Base-by-base conservation (phyloP, 2,797 vertebrate genomes). In the Scleropages formosus region DNA sequence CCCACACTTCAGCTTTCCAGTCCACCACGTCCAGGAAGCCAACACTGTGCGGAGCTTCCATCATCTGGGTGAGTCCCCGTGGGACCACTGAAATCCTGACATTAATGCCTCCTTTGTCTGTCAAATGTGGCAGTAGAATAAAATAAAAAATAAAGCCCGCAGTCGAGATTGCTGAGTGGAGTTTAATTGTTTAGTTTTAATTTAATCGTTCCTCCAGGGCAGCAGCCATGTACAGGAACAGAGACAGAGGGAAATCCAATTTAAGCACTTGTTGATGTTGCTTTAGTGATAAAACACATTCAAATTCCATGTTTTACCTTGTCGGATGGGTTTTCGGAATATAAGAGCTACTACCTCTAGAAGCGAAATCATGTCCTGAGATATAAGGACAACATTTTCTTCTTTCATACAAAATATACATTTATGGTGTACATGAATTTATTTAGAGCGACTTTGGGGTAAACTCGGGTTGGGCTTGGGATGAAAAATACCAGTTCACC, bases 21-120 rank as follows among this genome's bases (percentile, higher is more conserved):
- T 82, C 73, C 87, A 86, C 24, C 93, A 93, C 75, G 89, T 92
- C 51, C 87, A 92, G 81, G 84, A 87, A 76, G 92, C 91, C 68
- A 94, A 95, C 89, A 95, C 93, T 1, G 84, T 94, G 51, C 92
- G 93, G 80, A 91, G 90, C 81, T 94, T 94, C 80, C 91, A 93
- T 80, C 93, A 94, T 80, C 87, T 81, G 58, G 93, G 93, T 95
- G 86, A 84, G 88, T 18, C 31, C 4, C 58, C 18, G n/a, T 27
- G 56, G 56, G 31, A 18, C 22, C 12, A 60, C 27, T 72, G 26
- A 61, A 39, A 60, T 58, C n/a, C 3, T 15, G 13, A 61, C 27
- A 20, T 27, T 61, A 58, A 39, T 18, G 51, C 69, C 58, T 69
- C 26, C 12, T 13, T 27, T 46, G 53, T 16, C 20, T 51, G 24